A percentile compares a stretch with the other conserved stretches of the same genome.
These are phyloP conservation scores for Progne subis DNA, from an alignment of 2,113 vertebrate genomes.

Conservation along the genomic window DNA sequence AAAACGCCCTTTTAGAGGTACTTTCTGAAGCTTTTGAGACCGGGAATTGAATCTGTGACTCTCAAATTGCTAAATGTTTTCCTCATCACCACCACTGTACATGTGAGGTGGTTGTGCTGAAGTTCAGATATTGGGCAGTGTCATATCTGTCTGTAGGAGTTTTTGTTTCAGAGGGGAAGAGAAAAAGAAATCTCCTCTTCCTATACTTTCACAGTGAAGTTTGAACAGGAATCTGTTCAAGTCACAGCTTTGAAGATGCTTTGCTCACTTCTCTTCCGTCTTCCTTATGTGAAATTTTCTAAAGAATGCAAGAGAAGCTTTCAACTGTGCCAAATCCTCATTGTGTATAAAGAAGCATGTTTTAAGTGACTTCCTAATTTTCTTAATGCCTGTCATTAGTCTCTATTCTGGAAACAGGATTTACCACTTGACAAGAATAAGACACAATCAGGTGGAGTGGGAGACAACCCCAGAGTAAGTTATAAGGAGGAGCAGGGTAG, in stretches of 20 bases:
- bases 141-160: neutral
- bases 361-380: neutral
- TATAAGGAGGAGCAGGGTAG: neutral
- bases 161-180: neutral
- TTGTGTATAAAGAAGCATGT: neutral
- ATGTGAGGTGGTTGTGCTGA: neutral
- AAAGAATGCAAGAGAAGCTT: neutral
- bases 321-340: neutral
- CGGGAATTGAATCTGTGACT: neutral
- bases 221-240: neutral
- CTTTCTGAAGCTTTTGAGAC: neutral
- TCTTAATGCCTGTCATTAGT: neutral
- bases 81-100: neutral
- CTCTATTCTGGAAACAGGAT: neutral
- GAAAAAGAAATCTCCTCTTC: neutral
- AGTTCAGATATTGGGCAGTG: neutral
- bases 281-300: neutral
- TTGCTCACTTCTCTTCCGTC: neutral
- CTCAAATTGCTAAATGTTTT: neutral
- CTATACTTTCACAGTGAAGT: neutral
- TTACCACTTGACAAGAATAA: neutral
- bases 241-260: neutral
- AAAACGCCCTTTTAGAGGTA: neutral
- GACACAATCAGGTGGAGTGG: neutral
- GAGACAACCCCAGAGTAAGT: neutral